Evolutionary conservation across 2,113 vertebrate genomes (phyloP), one percentile per base, ranked within the genome.

Genomic region (Apodemus speciosus): DNA sequence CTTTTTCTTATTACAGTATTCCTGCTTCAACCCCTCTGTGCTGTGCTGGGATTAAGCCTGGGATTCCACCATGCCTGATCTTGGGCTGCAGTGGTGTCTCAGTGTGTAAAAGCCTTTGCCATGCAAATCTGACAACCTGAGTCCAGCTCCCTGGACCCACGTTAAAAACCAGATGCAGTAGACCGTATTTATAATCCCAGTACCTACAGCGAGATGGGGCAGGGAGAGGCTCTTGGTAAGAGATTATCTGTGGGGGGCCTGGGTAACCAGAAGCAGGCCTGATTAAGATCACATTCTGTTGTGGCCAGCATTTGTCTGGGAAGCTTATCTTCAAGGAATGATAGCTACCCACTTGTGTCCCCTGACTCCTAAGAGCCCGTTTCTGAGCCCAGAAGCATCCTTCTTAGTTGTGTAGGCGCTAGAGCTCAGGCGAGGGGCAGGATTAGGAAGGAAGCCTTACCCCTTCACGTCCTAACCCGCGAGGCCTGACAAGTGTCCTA

Each of bases 371-470:
- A 35, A 53, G 85, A 84, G 80, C 77, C 43, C 23, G 30, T 20
- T 27, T 27, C 10, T 38, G 32, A 43, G 30, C 51, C 51, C 46
- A 2, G 51, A 21, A 68, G 13, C 38, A 40, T 38, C 66, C 40
- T 85, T 72, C 20, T 51, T 64, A 9, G n/a, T 2, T 2, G 8
- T 40, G 32, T 23, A 21, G 53, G 40, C 38, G 15, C 0, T 3
- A n/a, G 53, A 38, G 27, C 13, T 0, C 9, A 30, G n/a, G 16
- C 2, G 4, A 66, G 66, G 75, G n/a, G 43, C 30, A 11, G 25
- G 86, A 56, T 5, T 0, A 0, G 83, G 86, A 53, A 1, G 0
- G 3, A 11, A 27, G 38, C 56, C 11, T 11, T 0, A 25, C n/a
- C 49, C 40, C 25, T 89, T 69, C 13, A 2, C 46, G 23, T 46